Evolutionary conservation across 1,140 invertebrate species (phyloP), one percentile per base, ranked within the genome.

Genomic region (Pseudomyrmex flavicornis): DNA sequence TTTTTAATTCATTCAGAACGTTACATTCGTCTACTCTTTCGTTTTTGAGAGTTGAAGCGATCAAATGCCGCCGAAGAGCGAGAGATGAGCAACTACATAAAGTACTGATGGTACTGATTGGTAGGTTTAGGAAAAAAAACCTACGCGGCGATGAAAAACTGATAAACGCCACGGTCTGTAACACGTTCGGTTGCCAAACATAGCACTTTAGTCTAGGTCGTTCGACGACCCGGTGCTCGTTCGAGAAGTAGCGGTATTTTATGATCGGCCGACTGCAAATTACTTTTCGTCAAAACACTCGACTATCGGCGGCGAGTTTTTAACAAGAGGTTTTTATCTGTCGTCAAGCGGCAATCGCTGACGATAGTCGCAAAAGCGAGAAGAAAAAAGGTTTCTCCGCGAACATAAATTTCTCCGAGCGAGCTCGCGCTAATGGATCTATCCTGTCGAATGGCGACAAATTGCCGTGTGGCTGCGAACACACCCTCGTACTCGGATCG

Each of bases 371-470:
- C 59, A 70, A 79, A 63, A 22, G 59, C 26, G 4, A 69, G 17
- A 58, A 61, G 13, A 58, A 35, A 15, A 58, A 63, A 61, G 58
- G 48, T 73, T 35, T 61, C 22, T 61, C 54, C 10, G 66, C 50
- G 13, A 52, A 56, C 83, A 75, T 90, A 90, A 90, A 90, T 90
- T 63, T 74, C 66, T 17, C 62, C 62, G 54, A 52, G 17, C 46
- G 5, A 54, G 12, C 52, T 17, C 70, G 74, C 74, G 74, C 82
- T 90, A 90, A 90, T 90, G 89, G 89, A 90, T 72, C 48, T 90
- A 88, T 89, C 54, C 83, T 90, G 89, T 90, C 84, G 89, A 87
- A 84, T 62, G 69, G 82, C 9, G 65, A 83, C 56, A 77, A 86
- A 88, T 90, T 69, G 86, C 74, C 68, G 68, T 70, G 77, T 72